Base-by-base conservation (phyloP, 1,140 invertebrate species). In the Agrilus planipennis region DNA sequence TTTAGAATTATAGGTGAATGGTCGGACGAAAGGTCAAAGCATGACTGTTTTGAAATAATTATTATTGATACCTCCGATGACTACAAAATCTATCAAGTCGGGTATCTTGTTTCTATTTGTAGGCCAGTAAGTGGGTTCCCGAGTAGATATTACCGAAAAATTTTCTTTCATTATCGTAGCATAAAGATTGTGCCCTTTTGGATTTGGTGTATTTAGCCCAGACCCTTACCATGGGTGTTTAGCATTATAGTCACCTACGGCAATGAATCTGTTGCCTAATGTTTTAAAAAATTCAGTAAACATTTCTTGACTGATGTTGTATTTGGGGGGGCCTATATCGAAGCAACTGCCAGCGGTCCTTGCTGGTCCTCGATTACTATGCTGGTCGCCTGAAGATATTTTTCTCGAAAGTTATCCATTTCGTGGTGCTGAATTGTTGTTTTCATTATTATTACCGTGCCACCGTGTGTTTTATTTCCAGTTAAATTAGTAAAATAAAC, bases 121-220 rank as follows among this genome's bases (percentile, higher is more conserved):
- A 16, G 63, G 57, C 55, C 61, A 64, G 41, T 66, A 58, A 6
- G 58, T 65, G 7, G 60, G 60, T 47, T 61, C 50, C 2, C 58
- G 51, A 9, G 54, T 52, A 60, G 10, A 67, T 34, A 3, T 38
- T 42, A 14, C 12, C 12, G 23, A 27, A 12, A 9, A 27, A 9
- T 3, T 34, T 4, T 34, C 20, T 14, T 15, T n/a, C 14, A 17
- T 18, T 34, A 34, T 34, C 12, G 23, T 27, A n/a, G n/a, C n/a
- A n/a, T n/a, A n/a, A n/a, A n/a, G n/a, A n/a, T n/a, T n/a, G n/a
- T n/a, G n/a, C n/a, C n/a, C n/a, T n/a, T n/a, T n/a, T n/a, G n/a
- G n/a, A n/a, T 38, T 15, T 27, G 23, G 3, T 27, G 22, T 38
- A 9, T 21, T 38, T 4, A 38, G 4, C 9, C 36, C 7, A 12